Conservation (phyloP, 2,797 vertebrate genomes). For the Acridotheres tristis region DNA sequence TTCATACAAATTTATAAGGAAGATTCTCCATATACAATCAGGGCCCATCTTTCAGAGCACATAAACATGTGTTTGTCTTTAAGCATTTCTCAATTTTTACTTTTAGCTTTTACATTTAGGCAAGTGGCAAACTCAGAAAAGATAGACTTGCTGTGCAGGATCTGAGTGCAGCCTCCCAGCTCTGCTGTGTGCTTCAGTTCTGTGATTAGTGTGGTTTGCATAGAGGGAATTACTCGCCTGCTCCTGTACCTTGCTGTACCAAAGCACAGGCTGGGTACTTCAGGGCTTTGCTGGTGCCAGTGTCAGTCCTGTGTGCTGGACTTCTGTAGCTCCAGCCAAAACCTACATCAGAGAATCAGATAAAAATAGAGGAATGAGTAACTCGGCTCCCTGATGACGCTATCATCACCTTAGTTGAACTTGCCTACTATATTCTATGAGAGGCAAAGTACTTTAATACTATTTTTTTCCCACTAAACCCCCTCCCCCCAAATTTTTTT, state of each 20-base stretch:
- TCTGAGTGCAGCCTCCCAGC: not conserved
- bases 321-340: not conserved
- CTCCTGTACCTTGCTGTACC: not conserved
- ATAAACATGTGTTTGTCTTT: not conserved
- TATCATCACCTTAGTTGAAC: not conserved
- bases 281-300: not conserved
- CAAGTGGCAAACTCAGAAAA: not conserved
- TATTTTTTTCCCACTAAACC: not conserved
- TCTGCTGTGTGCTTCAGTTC: not conserved
- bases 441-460: not conserved
- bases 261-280: not conserved
- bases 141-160: not conserved
- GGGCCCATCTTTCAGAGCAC: not conserved
- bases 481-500: rapidly evolving
- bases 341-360: not conserved
- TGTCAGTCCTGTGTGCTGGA: not conserved
- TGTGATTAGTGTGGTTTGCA: not conserved
- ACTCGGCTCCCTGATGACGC: not conserved
- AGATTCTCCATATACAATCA: not conserved
- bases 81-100: not conserved
- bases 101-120: not conserved
- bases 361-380: conserved; percentile 2
- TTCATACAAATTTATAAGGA: not conserved
- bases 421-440: not conserved
- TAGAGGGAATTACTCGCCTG: not conserved